phyloP scores from a whole-genome alignment of 2,113 vertebrate genomes.

The Scophthalmus maximus region DNA sequence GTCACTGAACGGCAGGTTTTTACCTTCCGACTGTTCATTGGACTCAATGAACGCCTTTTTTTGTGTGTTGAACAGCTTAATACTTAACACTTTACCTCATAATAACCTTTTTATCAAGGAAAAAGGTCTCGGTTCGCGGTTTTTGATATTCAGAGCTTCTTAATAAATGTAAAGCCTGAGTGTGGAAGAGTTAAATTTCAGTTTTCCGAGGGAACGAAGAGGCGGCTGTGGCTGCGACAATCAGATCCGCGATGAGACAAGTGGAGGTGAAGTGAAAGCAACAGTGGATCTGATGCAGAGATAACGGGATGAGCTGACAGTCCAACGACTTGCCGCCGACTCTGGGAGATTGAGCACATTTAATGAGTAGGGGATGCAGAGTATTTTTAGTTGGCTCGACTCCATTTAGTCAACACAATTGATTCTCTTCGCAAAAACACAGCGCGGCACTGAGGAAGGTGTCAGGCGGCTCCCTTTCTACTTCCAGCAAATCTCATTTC shows the following conservation, averaged over 20 bases:
- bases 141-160: not conserved
- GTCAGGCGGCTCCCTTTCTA: constrained; percentile 3
- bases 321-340: constrained; percentile 10
- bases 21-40: constrained; percentile 1
- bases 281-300: constrained; percentile 50
- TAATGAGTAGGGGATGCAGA: constrained; percentile 59
- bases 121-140: no score
- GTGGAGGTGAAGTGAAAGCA: constrained; percentile 60
- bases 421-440: constrained; percentile 35
- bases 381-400: constrained; percentile 51
- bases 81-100: not conserved
- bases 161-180: not conserved
- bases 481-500: constrained; percentile 8
- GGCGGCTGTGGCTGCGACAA: no score
- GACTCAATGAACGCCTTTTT: no score
- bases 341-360: constrained; percentile 55
- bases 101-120: no score
- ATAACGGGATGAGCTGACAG: constrained; percentile 63
- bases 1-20: not conserved
- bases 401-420: constrained; percentile 58
- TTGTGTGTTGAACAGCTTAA: not conserved
- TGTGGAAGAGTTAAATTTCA: constrained; percentile 32
- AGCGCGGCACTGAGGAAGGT: constrained; percentile 31
- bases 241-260: constrained; percentile 44
- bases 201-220: constrained; percentile 40